Percentiles rank a stretch among this genome's conserved stretches.
phyloP scores from a whole-genome alignment of 2,113 vertebrate species.

The Callaeas wilsoni region DNA sequence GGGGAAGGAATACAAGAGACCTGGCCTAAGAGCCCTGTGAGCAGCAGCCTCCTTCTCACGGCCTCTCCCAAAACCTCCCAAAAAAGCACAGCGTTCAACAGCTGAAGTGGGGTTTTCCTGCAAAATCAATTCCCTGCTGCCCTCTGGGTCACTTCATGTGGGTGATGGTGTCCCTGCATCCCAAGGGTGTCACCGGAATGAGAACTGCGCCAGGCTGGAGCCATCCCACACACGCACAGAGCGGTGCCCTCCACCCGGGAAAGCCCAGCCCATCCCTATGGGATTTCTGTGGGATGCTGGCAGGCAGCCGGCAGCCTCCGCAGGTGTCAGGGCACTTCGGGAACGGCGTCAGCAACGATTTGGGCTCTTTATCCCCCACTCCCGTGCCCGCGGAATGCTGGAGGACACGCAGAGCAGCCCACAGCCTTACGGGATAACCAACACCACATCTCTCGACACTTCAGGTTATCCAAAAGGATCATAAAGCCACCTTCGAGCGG shows the following conservation, averaged over 20 bases:
- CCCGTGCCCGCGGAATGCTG: background rate
- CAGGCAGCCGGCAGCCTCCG: background rate
- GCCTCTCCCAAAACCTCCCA: background rate
- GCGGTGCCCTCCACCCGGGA: background rate
- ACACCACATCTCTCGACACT: rapidly evolving
- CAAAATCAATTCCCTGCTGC: background rate
- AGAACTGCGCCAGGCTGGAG: background rate
- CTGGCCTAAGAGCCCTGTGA: background rate
- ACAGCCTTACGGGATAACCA: rapidly evolving
- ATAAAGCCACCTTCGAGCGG: rapidly evolving
- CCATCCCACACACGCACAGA: background rate
- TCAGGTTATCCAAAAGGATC: background rate
- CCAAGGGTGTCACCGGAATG: background rate
- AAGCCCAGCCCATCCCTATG: background rate
- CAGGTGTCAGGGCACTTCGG: background rate
- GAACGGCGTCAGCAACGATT: background rate
- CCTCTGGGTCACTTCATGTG: rapidly evolving
- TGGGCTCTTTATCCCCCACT: background rate
- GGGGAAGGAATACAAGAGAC: background rate
- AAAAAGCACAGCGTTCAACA: background rate
- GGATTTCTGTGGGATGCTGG: background rate
- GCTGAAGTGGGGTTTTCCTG: background rate
- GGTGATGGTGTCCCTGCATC: background rate
- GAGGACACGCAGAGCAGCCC: background rate
- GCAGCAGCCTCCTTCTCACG: rapidly evolving